Evolutionary conservation across 1,140 invertebrate genomes (phyloP).

Genomic region (Drosophila kikkawai): DNA sequence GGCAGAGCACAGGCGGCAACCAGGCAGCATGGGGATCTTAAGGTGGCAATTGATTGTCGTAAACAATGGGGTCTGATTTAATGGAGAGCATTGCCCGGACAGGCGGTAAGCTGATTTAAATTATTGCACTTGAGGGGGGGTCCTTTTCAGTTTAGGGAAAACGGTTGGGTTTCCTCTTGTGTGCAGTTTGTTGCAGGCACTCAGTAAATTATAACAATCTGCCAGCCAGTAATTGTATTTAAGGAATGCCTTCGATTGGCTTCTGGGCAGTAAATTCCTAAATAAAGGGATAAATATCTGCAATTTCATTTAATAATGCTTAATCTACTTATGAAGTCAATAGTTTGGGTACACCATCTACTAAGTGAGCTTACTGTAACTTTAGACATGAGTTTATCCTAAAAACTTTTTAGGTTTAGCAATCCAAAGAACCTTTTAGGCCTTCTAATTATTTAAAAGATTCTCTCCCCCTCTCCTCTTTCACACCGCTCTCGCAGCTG

Average conservation of each 20-base stretch:
- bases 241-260: not conserved
- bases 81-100: conserved; percentile 49
- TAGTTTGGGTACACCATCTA: no score
- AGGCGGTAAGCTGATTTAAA: conserved; percentile 44
- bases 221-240: conserved; percentile 3
- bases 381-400: not conserved
- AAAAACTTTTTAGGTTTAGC: not conserved
- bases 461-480: not conserved
- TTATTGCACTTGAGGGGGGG: conserved; percentile 23
- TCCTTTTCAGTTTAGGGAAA: conserved; percentile 12
- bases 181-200: conserved; percentile 10
- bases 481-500: conserved; percentile 8
- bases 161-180: conserved; percentile 2
- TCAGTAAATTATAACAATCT: conserved; percentile 28
- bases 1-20: not conserved
- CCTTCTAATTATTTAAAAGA: conserved; percentile 1
- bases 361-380: not conserved
- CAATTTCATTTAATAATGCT: not conserved
- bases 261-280: not conserved
- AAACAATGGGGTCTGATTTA: conserved; percentile 62
- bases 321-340: not conserved
- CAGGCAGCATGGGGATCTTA: conserved; percentile 34
- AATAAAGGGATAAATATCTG: not conserved
- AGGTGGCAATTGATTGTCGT: conserved; percentile 76
- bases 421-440: not conserved